phyloP scores from a whole-genome alignment of 2,797 vertebrate genomes.

The Zenarchopterus dispar region DNA sequence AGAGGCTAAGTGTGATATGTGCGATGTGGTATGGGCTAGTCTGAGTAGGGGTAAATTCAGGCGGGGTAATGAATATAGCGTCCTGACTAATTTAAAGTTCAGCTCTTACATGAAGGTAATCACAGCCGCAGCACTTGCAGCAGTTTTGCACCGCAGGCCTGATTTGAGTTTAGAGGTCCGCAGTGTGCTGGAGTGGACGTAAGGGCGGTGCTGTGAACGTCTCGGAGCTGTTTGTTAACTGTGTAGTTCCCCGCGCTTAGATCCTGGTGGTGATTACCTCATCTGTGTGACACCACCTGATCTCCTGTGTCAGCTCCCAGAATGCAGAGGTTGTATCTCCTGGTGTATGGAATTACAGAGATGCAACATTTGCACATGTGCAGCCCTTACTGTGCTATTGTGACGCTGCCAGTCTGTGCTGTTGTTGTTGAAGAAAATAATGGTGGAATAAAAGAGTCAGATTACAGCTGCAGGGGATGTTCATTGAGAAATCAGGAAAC shows the following conservation, averaged over 20 bases:
- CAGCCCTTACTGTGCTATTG: constrained; percentile 18
- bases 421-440: too few species aligned
- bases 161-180: constrained; percentile 47
- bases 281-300: constrained; percentile 34
- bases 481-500: too few species aligned
- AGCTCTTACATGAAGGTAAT: constrained; percentile 57
- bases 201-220: constrained; percentile 11
- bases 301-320: constrained; percentile 54
- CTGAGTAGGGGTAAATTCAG: constrained; percentile 50
- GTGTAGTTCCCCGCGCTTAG: constrained; percentile 10
- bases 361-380: constrained; percentile 18
- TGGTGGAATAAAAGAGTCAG: not conserved
- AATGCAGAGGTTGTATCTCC: constrained; percentile 28
- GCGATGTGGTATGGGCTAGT: constrained; percentile 39
- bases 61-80: constrained; percentile 64
- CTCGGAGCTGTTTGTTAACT: constrained; percentile 36
- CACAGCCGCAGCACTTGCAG: constrained; percentile 39
- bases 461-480: too few species aligned
- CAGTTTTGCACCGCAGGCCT: constrained; percentile 25
- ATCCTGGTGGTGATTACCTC: constrained; percentile 61
- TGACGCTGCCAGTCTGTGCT: constrained; percentile 29
- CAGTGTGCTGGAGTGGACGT: constrained; percentile 24
- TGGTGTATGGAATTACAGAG: constrained; percentile 36
- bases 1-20: constrained; percentile 63
- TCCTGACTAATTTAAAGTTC: constrained; percentile 67